These are phyloP conservation scores for Vanacampus margaritifer DNA, from an alignment of 2,113 vertebrate species.

Conservation along the genomic window DNA sequence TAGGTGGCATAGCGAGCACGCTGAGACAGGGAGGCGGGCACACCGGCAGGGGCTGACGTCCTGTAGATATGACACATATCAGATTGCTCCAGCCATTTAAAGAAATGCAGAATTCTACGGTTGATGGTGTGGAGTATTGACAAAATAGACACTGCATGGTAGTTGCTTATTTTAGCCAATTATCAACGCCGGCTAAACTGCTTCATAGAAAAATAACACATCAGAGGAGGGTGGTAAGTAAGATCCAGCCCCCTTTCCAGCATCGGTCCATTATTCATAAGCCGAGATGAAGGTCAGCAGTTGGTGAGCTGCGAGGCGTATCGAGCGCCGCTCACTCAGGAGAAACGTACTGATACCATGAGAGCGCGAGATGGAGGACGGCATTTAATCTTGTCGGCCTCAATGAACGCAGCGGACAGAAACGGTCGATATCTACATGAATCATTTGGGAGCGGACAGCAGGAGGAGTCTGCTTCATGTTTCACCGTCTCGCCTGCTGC, in stretches of 20 bases:
- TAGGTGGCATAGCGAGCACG: conserved; percentile 91
- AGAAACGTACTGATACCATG: conserved; percentile 37
- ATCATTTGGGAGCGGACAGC: conserved; percentile 46
- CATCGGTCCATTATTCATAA: conserved; percentile 65
- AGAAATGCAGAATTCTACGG: too few relatives aligned
- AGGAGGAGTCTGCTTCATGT: conserved; percentile 48
- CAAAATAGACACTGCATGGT: too few relatives aligned
- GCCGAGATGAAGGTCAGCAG: conserved; percentile 61
- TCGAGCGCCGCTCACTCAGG: background rate
- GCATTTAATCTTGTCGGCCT: conserved; percentile 45
- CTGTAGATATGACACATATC: too few relatives aligned
- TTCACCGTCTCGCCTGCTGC: conserved; percentile 47
- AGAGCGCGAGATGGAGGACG: conserved; percentile 10
- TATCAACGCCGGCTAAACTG: conserved; percentile 17
- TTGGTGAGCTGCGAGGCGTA: conserved; percentile 29
- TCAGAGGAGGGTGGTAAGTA: conserved; percentile 49
- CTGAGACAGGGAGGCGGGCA: conserved; percentile 79
- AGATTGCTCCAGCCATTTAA: too few relatives aligned
- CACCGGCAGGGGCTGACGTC: conserved; percentile 61
- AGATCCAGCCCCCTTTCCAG: conserved; percentile 43
- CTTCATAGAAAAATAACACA: conserved; percentile 50
- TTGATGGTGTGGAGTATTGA: too few relatives aligned
- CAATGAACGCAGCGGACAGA: conserved; percentile 46
- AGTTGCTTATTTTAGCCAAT: background rate
- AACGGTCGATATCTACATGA: conserved; percentile 52